Base-by-base conservation (phyloP, 2,888 invertebrate species). In the Netelia inedita region DNA sequence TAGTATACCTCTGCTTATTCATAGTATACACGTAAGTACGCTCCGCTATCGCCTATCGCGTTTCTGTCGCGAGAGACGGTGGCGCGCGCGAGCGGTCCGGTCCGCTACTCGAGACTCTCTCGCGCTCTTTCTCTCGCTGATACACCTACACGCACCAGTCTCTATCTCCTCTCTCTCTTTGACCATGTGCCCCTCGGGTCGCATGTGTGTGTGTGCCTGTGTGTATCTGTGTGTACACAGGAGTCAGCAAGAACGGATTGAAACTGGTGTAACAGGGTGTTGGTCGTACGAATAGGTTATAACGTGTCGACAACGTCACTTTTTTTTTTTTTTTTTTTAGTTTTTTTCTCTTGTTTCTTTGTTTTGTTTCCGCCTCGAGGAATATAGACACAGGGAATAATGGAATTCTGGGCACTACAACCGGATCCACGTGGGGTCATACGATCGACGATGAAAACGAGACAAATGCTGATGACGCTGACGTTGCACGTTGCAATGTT, bases 81-180 rank as follows among this genome's bases (percentile, higher is more conserved):
- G 72, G 79, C 69, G 66, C 59, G 78, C 69, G 43, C 73, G 35
- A 35, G 71, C 66, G 61, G 82, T 79, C 71, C 74, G 73, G 61
- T 78, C 78, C 71, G 78, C 84, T 76, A 84, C 65, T 65, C 79
- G 81, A 66, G 83, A 74, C 83, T 78, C 83, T 66, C 76, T 59
- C 74, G 81, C 76, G 79, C 88, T 87, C 78, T 46, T 35, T 78
- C 82, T 61, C 72, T 59, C 74, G 81, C 85, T 89, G 85, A 85
- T 76, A 83, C 90, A 89, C 90, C 89, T 89, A 88, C 90, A 88
- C 86, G 89, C 79, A 82, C 80, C 66, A 59, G 65, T 53, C 68
- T 71, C 79, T 83, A 66, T 85, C 87, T 85, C 84, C 85, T 86
- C 83, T 72, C 68, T 61, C 46, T 85, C 57, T 57, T 28, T 57